Evolutionary conservation across 2,888 invertebrate species (phyloP), one percentile per base, ranked within the genome.

Genomic region (Microctonus hyperodae): DNA sequence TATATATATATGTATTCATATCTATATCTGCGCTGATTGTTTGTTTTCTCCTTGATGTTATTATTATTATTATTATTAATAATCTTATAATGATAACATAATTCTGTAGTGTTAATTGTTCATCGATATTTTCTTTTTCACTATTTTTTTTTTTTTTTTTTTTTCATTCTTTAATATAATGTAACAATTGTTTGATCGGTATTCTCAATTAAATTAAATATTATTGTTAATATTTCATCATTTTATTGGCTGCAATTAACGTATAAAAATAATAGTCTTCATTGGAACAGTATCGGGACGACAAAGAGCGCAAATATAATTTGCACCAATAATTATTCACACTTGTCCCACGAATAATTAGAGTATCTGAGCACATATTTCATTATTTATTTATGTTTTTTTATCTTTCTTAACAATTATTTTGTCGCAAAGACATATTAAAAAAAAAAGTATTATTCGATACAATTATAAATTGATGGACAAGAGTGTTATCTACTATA

Each of bases 261-360:
- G 72, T 82, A 82, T 80, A 82, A 82, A 82, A 82, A 82, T 82
- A 82, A 82, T 80, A 82, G 79, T 79, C 81, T 81, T 77, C 78
- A 4, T 25, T 72, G 76, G 73, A 73, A 72, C 71, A 73, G 71
- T 66, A 68, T 64, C 56, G 65, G 33, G 55, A 53, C 67, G n/a
- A n/a, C 65, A 67, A 67, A 70, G 70, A 67, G 68, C 40, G 25
- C 23, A 20, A 31, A 31, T 6, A 33, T 20, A 28, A 33, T 28
- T 31, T 20, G 64, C 69, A 73, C 68, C 69, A 70, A 67, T 13
- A 70, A 66, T n/a, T n/a, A n/a, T 70, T 66, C 69, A 72, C 23
- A 55, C n/a, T 74, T 72, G 73, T 68, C 76, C 74, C 5, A 75
- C 72, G 69, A 64, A 65, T 62, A 72, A 69, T 72, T 72, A 67